Base-by-base conservation (phyloP, 1,140 invertebrate species). In the Lucilia sericata region DNA sequence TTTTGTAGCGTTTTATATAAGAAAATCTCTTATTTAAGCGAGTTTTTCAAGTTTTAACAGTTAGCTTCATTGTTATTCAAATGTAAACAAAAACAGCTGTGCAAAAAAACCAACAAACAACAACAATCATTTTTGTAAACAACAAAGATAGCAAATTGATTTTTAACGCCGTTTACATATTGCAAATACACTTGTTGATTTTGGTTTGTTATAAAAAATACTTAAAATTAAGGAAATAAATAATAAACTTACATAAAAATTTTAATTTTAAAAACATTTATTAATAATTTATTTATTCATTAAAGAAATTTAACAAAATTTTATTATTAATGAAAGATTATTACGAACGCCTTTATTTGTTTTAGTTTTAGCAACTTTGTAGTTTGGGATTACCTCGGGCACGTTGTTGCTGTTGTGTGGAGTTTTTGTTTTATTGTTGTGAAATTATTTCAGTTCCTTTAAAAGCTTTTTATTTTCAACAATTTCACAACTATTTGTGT, bases 81-180 rank as follows among this genome's bases (percentile, higher is more conserved):
- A 70, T 70, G 65, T 70, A 70, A 70, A 70, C 65, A 70, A 25
- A 19, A 21, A 70, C 65, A 70, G 65, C 65, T 70, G 65, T 21
- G 4, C 2, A n/a, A 21, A 9, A 21, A 14, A 70, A 7, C 5
- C 21, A 21, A 70, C 21, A n/a, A 19, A 65, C n/a, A 25, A 70
- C 65, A 70, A 60, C 55, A 60, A 60, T 5, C 2, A 3, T 60
- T 14, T 60, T 17, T 14, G 14, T 60, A n/a, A 21, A 10, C 2
- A n/a, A 70, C 65, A 3, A 70, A 25, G n/a, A 10, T 25, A 9
- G 19, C 8, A 5, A 70, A 70, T 10, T 2, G 0, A 25, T 21
- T 10, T 9, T 70, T 17, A 70, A 8, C n/a, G 65, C 5, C n/a
- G 51, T 55, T 21, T 0, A 21, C 5, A 21, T 21, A 21, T 8